Conservation (phyloP, 2,888 invertebrate genomes). For the Tetragonisca angustula region DNA sequence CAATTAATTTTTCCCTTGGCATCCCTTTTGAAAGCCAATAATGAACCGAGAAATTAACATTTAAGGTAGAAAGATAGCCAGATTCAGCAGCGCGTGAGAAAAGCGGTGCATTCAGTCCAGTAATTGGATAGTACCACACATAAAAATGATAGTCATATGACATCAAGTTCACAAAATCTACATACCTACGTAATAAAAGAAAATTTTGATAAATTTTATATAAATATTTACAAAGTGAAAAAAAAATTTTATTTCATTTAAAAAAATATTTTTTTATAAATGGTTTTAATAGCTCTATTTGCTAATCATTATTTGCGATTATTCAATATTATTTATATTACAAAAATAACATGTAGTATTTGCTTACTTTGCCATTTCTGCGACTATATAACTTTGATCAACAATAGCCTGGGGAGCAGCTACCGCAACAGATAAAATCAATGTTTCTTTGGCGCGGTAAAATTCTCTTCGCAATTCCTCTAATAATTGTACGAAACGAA, state of each 20-base stretch:
- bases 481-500: constrained; percentile 90
- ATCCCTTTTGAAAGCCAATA: constrained; percentile 91
- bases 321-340: background rate
- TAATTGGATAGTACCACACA: constrained; percentile 90
- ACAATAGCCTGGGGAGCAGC: constrained; percentile 92
- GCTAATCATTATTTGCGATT: background rate
- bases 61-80: constrained; percentile 89
- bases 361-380: constrained; percentile 90
- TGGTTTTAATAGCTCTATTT: background rate
- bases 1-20: constrained; percentile 90
- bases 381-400: constrained; percentile 91
- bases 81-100: constrained; percentile 87
- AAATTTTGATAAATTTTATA: background rate
- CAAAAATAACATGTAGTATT: constrained; percentile 7
- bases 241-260: background rate
- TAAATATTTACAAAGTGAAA: background rate
- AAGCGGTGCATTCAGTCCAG: constrained; percentile 93
- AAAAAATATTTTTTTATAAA: background rate
- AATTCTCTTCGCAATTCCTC: constrained; percentile 90
- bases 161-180: constrained; percentile 96
- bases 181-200: constrained; percentile 85
- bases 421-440: constrained; percentile 90
- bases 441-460: constrained; percentile 85
- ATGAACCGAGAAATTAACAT: constrained; percentile 92
- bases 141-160: constrained; percentile 95